A percentile compares a stretch with the other conserved stretches of the same genome.
Evolutionary conservation across 2,888 invertebrate species (phyloP).

Genomic region (Drosophila suboccidentalis): DNA sequence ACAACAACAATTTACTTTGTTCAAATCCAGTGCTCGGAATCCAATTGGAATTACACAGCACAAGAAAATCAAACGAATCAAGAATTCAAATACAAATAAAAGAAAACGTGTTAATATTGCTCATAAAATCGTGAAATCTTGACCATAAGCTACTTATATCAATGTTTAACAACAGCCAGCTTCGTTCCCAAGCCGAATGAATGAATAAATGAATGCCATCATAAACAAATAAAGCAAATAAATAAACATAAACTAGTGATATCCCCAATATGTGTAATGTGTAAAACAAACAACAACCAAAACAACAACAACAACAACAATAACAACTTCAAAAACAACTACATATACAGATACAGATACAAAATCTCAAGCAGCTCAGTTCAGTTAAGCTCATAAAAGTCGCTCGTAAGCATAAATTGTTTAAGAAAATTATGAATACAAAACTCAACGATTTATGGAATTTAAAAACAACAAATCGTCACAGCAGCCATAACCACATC

Average conservation of each 20-base stretch:
- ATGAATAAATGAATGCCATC: slow-evolving; percentile 42
- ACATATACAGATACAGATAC: slow-evolving; percentile 45
- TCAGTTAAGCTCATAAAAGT: slow-evolving; percentile 62
- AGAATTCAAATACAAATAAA: slow-evolving; percentile 38
- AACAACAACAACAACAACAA: slow-evolving; percentile 28
- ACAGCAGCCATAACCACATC: slow-evolving; percentile 24
- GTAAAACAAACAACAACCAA: slow-evolving; percentile 62
- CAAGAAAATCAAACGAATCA: slow-evolving; percentile 26
- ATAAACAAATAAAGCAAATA: slow-evolving; percentile 58
- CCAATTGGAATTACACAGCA: slow-evolving; percentile 12
- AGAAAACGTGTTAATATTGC: slow-evolving; percentile 35
- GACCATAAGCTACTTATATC: slow-evolving; percentile 69
- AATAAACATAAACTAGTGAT: slow-evolving; percentile 76
- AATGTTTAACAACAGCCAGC: slow-evolving; percentile 43
- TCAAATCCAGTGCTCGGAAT: slow-evolving; percentile 30
- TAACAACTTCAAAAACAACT: slow-evolving; percentile 10
- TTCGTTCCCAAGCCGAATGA: slow-evolving; percentile 30
- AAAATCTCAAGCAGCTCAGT: slow-evolving; percentile 34
- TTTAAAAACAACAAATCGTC: slow-evolving; percentile 33
- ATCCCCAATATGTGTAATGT: slow-evolving; percentile 63
- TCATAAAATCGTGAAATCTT: slow-evolving; percentile 55
- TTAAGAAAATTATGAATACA: slow-evolving; percentile 39
- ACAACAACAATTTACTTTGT: not conserved
- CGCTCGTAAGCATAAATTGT: slow-evolving; percentile 54
- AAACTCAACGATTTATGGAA: slow-evolving; percentile 56